These are phyloP conservation scores for Cepaea hortensis DNA, from an alignment of 2,888 invertebrate species.

Conservation along the genomic window DNA sequence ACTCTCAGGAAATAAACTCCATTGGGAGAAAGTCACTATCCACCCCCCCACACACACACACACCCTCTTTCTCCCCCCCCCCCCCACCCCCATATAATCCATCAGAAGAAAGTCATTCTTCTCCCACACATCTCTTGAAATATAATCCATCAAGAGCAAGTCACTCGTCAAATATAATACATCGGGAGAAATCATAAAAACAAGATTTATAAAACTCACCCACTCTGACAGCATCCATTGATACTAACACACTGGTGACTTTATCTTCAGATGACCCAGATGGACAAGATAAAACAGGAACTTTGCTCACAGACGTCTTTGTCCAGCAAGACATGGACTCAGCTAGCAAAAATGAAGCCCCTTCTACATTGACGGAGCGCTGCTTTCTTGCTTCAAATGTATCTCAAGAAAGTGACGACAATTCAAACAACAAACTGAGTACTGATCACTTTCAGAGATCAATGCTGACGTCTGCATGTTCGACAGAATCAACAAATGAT, in stretches of 20 bases:
- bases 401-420: constrained; percentile 17
- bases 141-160: no score
- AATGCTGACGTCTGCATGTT: constrained; percentile 14
- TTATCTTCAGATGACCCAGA: constrained; percentile 40
- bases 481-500: constrained; percentile 35
- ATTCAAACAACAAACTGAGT: background rate
- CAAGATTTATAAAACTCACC: no score
- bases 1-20: no score
- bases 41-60: no score
- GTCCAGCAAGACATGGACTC: constrained; percentile 10
- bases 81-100: no score
- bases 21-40: no score
- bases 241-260: background rate
- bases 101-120: no score
- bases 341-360: background rate
- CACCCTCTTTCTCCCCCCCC: no score
- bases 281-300: constrained; percentile 29
- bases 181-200: no score
- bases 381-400: constrained; percentile 49
- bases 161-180: no score
- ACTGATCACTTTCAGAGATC: background rate
- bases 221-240: no score
- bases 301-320: constrained; percentile 14
- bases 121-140: no score
- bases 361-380: constrained; percentile 1